Evolutionary conservation across 1,140 invertebrate genomes (phyloP).

Genomic region (Drosophila ohnishii): DNA sequence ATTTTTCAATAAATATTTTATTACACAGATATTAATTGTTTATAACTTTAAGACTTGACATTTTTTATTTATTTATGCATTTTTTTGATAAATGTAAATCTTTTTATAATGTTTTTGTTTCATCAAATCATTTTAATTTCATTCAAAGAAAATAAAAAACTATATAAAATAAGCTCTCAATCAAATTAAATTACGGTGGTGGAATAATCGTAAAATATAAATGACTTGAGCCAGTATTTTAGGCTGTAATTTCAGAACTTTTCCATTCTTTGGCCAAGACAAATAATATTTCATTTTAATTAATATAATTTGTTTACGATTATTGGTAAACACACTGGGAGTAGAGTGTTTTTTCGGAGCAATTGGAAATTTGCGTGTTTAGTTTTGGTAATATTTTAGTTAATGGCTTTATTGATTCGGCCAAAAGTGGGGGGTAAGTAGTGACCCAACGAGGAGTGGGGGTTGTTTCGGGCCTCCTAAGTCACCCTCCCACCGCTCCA

Average conservation of each 20-base stretch:
- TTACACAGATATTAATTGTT: no score
- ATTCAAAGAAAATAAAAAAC: background rate
- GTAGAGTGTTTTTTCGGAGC: constrained; percentile 29
- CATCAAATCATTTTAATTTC: background rate
- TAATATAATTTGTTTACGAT: constrained; percentile 74
- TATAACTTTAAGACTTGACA: no score
- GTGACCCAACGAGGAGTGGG: background rate
- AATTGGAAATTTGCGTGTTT: constrained; percentile 70
- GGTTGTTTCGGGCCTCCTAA: no score
- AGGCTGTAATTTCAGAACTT: constrained; percentile 2
- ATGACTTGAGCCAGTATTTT: background rate
- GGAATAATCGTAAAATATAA: constrained; percentile 2
- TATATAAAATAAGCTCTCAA: background rate
- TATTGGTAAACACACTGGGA: constrained; percentile 61
- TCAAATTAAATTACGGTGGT: constrained; percentile 3
- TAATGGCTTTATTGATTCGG: constrained; percentile 65
- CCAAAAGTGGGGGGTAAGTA: background rate
- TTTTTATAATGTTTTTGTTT: no score
- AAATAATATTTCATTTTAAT: constrained; percentile 74
- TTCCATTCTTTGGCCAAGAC: background rate
- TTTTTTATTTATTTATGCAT: no score
- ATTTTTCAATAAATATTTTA: no score
- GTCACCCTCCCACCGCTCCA: background rate
- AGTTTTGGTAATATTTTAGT: constrained; percentile 37
- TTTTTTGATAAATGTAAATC: no score